Conservation (phyloP, 1,140 invertebrate genomes). For the Stratiolaelaps scimitus region DNA sequence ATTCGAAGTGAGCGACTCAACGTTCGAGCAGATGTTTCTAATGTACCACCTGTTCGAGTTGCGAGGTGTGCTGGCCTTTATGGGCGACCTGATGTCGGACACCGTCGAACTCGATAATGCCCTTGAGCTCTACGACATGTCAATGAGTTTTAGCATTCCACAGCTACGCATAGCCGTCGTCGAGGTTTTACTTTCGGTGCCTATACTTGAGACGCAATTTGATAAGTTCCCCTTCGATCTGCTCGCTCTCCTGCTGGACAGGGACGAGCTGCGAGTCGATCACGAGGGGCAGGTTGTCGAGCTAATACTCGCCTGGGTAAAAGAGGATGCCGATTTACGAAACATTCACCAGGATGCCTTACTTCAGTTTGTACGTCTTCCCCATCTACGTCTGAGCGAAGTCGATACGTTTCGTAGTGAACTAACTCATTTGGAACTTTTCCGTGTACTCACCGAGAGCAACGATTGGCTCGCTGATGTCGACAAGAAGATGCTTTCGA, state of each 20-base stretch:
- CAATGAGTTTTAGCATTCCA: conserved; percentile 23
- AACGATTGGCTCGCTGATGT: conserved; percentile 7
- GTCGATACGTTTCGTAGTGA: neutral
- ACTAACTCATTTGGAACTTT: neutral
- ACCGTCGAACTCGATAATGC: conserved; percentile 1
- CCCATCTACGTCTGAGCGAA: neutral
- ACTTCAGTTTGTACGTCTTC: neutral
- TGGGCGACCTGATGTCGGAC: conserved; percentile 5
- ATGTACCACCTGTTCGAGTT: conserved; percentile 15
- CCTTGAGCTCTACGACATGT: conserved; percentile 2
- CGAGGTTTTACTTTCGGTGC: neutral
- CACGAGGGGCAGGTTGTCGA: conserved; percentile 20
- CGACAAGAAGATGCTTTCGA: neutral
- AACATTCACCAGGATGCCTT: neutral
- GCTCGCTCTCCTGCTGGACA: conserved; percentile 3
- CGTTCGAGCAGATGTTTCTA: conserved; percentile 13
- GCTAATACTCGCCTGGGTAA: neutral
- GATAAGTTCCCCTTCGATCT: conserved; percentile 21
- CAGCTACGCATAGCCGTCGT: neutral
- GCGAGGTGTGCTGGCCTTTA: conserved; percentile 1
- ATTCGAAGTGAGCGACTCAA: conserved; percentile 11
- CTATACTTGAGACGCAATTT: neutral
- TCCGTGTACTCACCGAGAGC: neutral
- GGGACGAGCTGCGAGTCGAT: conserved; percentile 13
- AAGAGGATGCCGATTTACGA: neutral